Evolutionary conservation across 2,797 vertebrate species (phyloP).

Genomic region (Podargus strigoides): DNA sequence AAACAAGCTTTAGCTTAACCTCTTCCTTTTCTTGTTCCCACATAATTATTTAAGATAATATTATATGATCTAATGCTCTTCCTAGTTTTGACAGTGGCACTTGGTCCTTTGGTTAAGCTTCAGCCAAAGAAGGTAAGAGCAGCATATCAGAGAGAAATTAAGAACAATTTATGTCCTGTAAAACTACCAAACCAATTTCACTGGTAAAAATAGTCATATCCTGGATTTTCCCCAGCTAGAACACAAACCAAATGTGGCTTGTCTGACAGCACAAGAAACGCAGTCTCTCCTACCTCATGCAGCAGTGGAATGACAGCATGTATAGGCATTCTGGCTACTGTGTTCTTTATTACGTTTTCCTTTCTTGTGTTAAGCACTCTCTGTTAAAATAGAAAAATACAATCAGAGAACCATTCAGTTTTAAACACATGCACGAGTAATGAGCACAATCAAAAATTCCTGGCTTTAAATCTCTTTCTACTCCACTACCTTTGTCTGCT

Average conservation of each 20-base stretch:
- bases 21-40: neutral
- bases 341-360: conserved; percentile 88
- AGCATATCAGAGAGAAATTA: neutral
- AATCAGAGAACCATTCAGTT: neutral
- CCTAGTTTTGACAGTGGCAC: neutral
- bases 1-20: neutral
- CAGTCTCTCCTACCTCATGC: conserved; percentile 81
- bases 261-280: neutral
- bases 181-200: neutral
- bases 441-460: neutral
- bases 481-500: neutral
- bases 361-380: conserved; percentile 93
- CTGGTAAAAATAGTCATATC: neutral
- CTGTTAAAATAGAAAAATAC: conserved; percentile 66
- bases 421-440: neutral
- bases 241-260: neutral
- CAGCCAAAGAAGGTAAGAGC: neutral
- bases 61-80: neutral
- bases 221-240: neutral
- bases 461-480: neutral
- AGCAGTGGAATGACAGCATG: conserved; percentile 88
- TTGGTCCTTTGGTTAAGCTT: neutral
- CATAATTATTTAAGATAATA: neutral
- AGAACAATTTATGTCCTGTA: neutral
- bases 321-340: conserved; percentile 90